These are phyloP conservation scores for Urocynchramus pylzowi DNA, from an alignment of 2,113 vertebrate species.

Conservation along the genomic window DNA sequence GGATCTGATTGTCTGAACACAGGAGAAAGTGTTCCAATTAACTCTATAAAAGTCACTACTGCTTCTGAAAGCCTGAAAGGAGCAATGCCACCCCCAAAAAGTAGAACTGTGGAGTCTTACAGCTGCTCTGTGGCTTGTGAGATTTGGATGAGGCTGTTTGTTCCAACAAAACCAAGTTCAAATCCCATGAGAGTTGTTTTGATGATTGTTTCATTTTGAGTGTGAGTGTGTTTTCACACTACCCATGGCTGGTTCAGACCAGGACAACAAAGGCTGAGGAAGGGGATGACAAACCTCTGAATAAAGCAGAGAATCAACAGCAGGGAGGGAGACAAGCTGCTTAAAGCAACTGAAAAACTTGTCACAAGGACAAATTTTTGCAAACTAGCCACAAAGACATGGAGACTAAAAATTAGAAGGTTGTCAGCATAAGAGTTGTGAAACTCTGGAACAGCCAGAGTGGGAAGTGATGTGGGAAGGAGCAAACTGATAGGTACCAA, in stretches of 20 bases:
- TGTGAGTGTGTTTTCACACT: neutral
- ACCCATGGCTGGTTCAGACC: neutral
- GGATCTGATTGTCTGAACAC: too few relatives aligned
- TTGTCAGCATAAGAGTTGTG: neutral
- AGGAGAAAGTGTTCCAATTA: neutral
- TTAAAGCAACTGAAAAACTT: neutral
- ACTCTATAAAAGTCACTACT: neutral
- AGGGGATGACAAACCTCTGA: neutral
- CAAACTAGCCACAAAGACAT: neutral
- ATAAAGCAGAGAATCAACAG: neutral
- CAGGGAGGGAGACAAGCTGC: neutral
- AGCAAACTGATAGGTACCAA: slow-evolving; percentile 17
- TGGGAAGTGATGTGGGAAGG: slow-evolving; percentile 29
- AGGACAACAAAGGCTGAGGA: neutral
- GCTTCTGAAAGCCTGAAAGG: neutral
- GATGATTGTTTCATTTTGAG: neutral
- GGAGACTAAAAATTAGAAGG: neutral
- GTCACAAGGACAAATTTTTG: neutral
- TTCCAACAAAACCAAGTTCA: neutral
- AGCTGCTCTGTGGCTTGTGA: neutral
- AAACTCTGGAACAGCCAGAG: slow-evolving; percentile 19
- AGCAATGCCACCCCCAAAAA: neutral
- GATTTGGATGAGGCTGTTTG: neutral
- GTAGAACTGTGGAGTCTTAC: neutral
- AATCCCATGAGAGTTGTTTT: neutral